Evolutionary conservation across 2,113 vertebrate species (phyloP).

Genomic region (Orthonyx spaldingii): DNA sequence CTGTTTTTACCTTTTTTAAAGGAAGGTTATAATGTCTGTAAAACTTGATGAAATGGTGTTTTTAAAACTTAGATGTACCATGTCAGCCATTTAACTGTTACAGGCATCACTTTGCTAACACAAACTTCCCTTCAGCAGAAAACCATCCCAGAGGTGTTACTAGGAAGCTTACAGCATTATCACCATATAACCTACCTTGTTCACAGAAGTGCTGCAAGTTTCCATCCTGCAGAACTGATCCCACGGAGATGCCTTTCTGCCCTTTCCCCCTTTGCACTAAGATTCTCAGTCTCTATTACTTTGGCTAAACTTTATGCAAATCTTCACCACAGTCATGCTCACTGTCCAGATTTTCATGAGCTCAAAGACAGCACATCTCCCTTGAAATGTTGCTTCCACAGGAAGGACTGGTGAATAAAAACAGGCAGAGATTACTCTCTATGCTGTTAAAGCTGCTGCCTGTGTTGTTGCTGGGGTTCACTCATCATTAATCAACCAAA

Average conservation of each 20-base stretch:
- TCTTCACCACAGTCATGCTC: not conserved
- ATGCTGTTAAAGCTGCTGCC: not conserved
- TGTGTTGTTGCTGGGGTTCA: not conserved
- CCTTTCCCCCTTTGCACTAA: not conserved
- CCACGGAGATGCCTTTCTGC: not conserved
- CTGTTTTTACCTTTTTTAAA: not conserved
- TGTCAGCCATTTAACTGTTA: not conserved
- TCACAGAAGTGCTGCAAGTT: not conserved
- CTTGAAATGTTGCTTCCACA: not conserved
- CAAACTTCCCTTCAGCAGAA: not conserved
- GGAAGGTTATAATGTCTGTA: not conserved
- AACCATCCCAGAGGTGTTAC: not conserved
- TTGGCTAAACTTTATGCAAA: not conserved
- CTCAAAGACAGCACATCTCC: not conserved
- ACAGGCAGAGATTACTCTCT: not conserved
- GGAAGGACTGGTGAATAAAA: not conserved
- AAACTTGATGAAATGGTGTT: not conserved
- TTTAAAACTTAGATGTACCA: not conserved
- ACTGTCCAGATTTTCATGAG: not conserved
- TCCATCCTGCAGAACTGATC: not conserved
- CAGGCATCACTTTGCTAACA: not conserved
- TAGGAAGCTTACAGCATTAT: not conserved
- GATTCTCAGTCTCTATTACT: not conserved
- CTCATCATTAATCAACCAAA: not conserved
- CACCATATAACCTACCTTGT: fast-evolving